A percentile compares a stretch with the other conserved stretches of the same genome.
Evolutionary conservation across 1,140 invertebrate species (phyloP).

Genomic region (Brachionus angularis): DNA sequence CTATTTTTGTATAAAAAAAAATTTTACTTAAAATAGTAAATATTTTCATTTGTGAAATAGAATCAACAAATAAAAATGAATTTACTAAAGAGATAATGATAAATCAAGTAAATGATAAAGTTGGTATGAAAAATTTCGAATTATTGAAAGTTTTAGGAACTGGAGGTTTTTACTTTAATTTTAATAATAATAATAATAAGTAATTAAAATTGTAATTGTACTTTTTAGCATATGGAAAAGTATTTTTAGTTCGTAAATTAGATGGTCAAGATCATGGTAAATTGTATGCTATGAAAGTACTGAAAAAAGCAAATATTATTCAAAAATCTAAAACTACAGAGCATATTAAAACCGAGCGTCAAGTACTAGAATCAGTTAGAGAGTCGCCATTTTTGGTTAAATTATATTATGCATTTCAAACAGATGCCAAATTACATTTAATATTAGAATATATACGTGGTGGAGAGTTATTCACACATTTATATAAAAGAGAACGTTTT

Average conservation of each 20-base stretch:
- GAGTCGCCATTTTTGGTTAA: slow-evolving; percentile 98
- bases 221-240: slow-evolving; percentile 78
- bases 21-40: too few relatives aligned
- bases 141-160: slow-evolving; percentile 94
- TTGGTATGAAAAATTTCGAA: slow-evolving; percentile 69
- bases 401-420: slow-evolving; percentile 96
- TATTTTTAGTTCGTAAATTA: slow-evolving; percentile 91
- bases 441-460: slow-evolving; percentile 99
- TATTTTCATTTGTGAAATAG: too few relatives aligned
- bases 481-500: slow-evolving; percentile 88
- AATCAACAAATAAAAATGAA: too few relatives aligned
- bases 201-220: not conserved
- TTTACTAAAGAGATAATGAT: too few relatives aligned
- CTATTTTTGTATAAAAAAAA: too few relatives aligned
- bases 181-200: not conserved
- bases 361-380: slow-evolving; percentile 99
- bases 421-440: slow-evolving; percentile 79
- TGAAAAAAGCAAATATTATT: slow-evolving; percentile 88
- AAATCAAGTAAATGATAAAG: too few relatives aligned
- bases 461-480: slow-evolving; percentile 99
- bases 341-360: slow-evolving; percentile 99
- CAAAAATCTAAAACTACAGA: slow-evolving; percentile 99
- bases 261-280: slow-evolving; percentile 59
- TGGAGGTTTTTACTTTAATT: slow-evolving; percentile 65
- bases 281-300: slow-evolving; percentile 96